These are phyloP conservation scores for Eustalomyia histrio DNA, from an alignment of 2,888 invertebrate genomes.

Conservation along the genomic window DNA sequence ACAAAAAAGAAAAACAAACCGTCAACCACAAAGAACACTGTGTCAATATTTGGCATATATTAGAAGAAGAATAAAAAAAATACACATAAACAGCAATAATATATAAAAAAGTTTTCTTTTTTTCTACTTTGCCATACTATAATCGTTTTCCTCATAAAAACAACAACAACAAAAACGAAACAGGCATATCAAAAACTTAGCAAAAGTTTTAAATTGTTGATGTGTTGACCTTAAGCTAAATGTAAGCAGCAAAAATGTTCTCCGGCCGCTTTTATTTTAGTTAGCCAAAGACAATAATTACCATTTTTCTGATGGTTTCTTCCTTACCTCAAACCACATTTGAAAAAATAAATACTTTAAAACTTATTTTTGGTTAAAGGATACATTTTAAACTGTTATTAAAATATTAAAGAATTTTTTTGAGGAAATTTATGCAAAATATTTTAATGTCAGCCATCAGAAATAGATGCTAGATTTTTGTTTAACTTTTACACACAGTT, in stretches of 20 bases:
- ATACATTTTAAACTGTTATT: background rate
- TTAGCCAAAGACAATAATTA: background rate
- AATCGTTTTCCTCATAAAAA: conserved; percentile 9
- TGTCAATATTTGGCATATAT: background rate
- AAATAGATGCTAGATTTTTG: no score
- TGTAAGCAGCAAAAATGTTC: background rate
- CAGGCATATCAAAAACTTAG: background rate
- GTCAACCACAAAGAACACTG: background rate
- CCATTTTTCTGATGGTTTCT: background rate
- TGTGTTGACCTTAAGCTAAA: background rate
- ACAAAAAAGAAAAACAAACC: background rate
- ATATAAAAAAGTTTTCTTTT: background rate
- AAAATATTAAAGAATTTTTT: no score
- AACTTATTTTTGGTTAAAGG: background rate
- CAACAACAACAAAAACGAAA: no score
- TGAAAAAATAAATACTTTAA: background rate
- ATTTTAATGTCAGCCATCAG: no score
- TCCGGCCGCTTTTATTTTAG: background rate
- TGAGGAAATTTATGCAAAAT: no score
- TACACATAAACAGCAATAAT: background rate
- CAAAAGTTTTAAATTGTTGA: conserved; percentile 5
- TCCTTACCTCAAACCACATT: no score
- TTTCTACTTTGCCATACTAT: background rate
- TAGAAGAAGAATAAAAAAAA: background rate
- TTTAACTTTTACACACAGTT: no score